Percentiles rank a stretch among this genome's conserved stretches.
Evolutionary conservation across 2,113 vertebrate species (phyloP).

Genomic region (Tachycineta bicolor): DNA sequence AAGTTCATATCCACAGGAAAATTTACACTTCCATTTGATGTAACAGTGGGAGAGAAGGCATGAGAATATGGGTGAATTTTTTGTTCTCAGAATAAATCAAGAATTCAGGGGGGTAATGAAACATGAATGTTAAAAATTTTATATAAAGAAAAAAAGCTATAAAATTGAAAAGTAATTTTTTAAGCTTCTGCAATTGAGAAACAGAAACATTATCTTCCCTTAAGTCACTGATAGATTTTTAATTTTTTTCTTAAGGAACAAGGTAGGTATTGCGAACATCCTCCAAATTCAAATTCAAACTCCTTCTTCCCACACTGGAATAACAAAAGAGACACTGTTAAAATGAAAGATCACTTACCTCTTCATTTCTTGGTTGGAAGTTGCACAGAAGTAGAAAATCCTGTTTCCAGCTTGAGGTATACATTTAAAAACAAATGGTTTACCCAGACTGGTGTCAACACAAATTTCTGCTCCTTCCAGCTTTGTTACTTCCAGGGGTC

Average conservation of each 20-base stretch:
- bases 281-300: background rate
- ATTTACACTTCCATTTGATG: background rate
- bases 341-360: slow-evolving; percentile 72
- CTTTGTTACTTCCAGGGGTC: slow-evolving; percentile 78
- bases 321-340: background rate
- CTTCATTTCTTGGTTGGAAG: slow-evolving; percentile 92
- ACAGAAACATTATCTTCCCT: background rate
- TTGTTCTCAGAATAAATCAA: background rate
- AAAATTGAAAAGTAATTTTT: background rate
- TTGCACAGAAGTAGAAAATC: slow-evolving; percentile 86
- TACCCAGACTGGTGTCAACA: slow-evolving; percentile 82
- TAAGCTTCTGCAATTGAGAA: background rate
- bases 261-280: background rate
- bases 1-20: background rate
- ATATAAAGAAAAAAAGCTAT: background rate
- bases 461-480: slow-evolving; percentile 88
- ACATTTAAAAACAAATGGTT: slow-evolving; percentile 91
- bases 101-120: background rate
- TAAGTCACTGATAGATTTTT: background rate
- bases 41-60: background rate
- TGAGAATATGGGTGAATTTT: background rate
- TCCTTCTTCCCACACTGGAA: fast-evolving
- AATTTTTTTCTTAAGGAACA: background rate
- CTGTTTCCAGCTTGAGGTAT: slow-evolving; percentile 76
- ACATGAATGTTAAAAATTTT: background rate